A percentile compares a stretch with the other conserved stretches of the same genome.
These are phyloP conservation scores for Acropternis orthonyx DNA, from an alignment of 2,797 vertebrate genomes.

Conservation along the genomic window DNA sequence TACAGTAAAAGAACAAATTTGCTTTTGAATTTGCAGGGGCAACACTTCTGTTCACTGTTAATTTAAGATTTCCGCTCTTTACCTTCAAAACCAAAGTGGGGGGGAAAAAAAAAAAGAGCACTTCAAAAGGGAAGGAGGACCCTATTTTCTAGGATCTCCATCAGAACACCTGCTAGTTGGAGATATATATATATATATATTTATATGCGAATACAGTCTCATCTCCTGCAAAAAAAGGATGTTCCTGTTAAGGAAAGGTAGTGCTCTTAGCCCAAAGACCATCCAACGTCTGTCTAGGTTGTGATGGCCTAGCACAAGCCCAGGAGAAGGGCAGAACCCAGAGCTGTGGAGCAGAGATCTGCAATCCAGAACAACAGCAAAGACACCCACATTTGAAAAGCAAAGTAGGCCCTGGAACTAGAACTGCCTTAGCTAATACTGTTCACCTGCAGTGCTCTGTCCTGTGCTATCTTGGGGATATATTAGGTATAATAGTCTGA, in stretches of 20 bases:
- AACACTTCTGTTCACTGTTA: background rate
- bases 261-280: background rate
- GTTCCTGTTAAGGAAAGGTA: accelerated
- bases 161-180: accelerated
- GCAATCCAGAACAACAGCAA: background rate
- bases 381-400: background rate
- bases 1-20: background rate
- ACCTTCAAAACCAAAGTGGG: background rate
- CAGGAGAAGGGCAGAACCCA: background rate
- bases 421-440: background rate
- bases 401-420: background rate
- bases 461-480: background rate
- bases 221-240: background rate
- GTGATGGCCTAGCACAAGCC: background rate
- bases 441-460: background rate
- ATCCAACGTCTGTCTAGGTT: background rate
- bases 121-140: background rate
- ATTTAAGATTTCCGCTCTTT: background rate
- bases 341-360: background rate
- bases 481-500: background rate
- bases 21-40: background rate
- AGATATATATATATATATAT: background rate
- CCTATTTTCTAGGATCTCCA: background rate
- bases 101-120: background rate
- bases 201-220: background rate